Evolutionary conservation across 1,140 invertebrate genomes (phyloP).

Genomic region (Drosophila melanica): DNA sequence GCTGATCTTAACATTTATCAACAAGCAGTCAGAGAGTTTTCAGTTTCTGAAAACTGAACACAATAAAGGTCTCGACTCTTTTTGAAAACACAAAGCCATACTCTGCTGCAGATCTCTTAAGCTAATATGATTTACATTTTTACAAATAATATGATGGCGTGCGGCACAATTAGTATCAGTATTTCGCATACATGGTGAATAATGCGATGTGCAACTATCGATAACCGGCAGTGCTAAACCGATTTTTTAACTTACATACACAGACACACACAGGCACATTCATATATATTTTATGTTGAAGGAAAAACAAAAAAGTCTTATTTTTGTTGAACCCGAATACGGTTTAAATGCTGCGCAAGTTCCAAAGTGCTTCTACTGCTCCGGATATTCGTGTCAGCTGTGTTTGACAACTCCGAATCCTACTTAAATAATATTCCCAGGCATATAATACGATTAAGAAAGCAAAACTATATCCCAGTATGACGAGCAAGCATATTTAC

Average conservation of each 20-base stretch:
- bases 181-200: neutral
- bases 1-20: constrained; percentile 3
- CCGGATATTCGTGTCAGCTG: constrained; percentile 30
- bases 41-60: neutral
- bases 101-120: neutral
- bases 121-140: neutral
- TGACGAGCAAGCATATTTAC: constrained; percentile 93
- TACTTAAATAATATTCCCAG: constrained; percentile 16
- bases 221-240: constrained; percentile 13
- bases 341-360: constrained; percentile 32
- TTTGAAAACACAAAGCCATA: neutral
- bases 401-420: constrained; percentile 19
- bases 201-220: constrained; percentile 7
- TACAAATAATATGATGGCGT: neutral
- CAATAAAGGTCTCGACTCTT: neutral
- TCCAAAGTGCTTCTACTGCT: constrained; percentile 13
- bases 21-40: neutral
- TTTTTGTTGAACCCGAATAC: constrained; percentile 29
- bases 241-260: constrained; percentile 18
- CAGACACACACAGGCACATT: constrained; percentile 13
- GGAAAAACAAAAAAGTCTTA: constrained; percentile 45
- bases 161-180: neutral
- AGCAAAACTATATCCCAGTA: constrained; percentile 46
- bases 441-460: constrained; percentile 25
- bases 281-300: constrained; percentile 31